A percentile compares a stretch with the other conserved stretches of the same genome.
Conservation (phyloP, 2,888 invertebrate genomes). For the Cantharis rustica region DNA sequence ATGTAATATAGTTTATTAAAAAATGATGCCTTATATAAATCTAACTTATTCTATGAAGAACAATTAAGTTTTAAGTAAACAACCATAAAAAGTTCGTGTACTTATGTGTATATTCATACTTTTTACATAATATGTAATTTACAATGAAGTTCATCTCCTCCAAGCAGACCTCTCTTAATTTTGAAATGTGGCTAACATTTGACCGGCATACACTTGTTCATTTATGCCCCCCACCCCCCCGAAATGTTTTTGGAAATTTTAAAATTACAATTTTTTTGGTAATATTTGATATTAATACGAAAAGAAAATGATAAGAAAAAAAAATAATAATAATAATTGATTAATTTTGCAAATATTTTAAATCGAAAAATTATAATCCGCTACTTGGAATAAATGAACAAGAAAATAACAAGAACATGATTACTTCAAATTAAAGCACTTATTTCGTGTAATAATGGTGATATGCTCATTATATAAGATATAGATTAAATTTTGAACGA, state of each 20-base stretch:
- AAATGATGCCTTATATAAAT: conserved; percentile 52
- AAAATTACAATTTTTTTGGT: background rate
- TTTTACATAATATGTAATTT: conserved; percentile 26
- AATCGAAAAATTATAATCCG: background rate
- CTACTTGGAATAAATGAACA: background rate
- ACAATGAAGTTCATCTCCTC: conserved; percentile 2
- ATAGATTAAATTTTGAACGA: conserved; percentile 13
- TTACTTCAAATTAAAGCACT: background rate
- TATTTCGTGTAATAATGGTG: background rate
- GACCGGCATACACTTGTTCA: background rate
- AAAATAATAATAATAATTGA: background rate
- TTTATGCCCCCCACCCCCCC: background rate
- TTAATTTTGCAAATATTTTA: background rate
- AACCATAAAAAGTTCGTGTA: conserved; percentile 16
- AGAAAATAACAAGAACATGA: background rate
- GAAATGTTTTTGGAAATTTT: background rate
- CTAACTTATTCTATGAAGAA: conserved; percentile 43
- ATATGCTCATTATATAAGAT: conserved; percentile 4
- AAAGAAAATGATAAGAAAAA: background rate
- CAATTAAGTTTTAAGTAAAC: conserved; percentile 32
- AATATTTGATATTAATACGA: background rate
- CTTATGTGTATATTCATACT: conserved; percentile 28
- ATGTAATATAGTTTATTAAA: conserved; percentile 45
- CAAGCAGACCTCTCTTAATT: background rate
- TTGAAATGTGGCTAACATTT: background rate